Base-by-base conservation (phyloP, 2,113 vertebrate species). In the Phoenicopterus ruber region DNA sequence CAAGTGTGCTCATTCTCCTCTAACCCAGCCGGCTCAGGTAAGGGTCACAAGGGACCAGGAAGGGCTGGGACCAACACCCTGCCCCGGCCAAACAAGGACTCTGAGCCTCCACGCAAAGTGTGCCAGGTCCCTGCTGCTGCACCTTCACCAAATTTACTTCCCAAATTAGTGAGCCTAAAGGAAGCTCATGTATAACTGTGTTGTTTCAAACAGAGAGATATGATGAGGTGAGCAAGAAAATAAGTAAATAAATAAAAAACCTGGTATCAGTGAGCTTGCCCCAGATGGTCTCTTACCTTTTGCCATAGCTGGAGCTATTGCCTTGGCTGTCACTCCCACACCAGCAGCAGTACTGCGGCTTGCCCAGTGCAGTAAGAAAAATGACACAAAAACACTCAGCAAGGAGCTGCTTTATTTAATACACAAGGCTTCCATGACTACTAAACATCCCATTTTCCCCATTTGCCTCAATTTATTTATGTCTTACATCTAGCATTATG, bases 21-120 rank as follows among this genome's bases (percentile, higher is more conserved):
- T 25, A 29, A 49, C 11, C 22, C 74, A 34, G 54, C 21, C 46
- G 66, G n/a, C 47, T 5, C 42, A 19, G 38, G 34, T 7, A 32
- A 29, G 0, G 2, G 17, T 44, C 9, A 0, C 40, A 57, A 38
- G 24, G n/a, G 42, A n/a, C 52, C 28, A n/a, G 65, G 59, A 55
- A 62, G 1, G 9, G 29, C 13, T 5, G 20, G 38, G 71, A 44
- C 28, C 67, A 50, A 9, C 22, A 24, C 5, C 55, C 55, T 54
- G 34, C 20, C 70, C 57, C 3, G 13, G n/a, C 9, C 59, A 36
- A 54, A 42, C 22, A 47, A 78, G 71, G 28, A 54, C 59, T 16
- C 28, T 5, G 3, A 44, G 52, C 40, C 46, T 44, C 36, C 61
- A 46, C 1, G 0, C 21, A 32, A 28, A 32, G 66, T 0, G 8